These are phyloP conservation scores for Poeciliopsis paucimaculata DNA, from an alignment of 2,797 vertebrate genomes.

Conservation along the genomic window DNA sequence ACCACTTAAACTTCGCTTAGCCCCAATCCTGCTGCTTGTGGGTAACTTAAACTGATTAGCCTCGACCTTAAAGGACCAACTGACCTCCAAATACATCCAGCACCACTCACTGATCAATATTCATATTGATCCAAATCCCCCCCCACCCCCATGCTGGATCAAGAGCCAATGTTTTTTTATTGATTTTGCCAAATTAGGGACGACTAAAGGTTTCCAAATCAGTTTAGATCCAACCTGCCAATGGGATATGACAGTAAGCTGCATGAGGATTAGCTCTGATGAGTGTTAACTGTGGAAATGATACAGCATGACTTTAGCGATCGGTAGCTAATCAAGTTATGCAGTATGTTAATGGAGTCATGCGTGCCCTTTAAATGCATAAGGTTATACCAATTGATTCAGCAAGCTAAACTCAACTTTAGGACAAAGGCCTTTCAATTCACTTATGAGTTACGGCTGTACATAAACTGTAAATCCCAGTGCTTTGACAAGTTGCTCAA, in stretches of 20 bases:
- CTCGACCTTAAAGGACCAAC: conserved; percentile 64
- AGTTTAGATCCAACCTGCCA: conserved; percentile 76
- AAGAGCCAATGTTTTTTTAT: conserved; percentile 72
- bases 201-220: conserved; percentile 81
- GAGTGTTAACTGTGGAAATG: conserved; percentile 75
- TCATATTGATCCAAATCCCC: conserved; percentile 69
- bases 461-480: neutral
- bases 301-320: conserved; percentile 61
- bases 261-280: conserved; percentile 72
- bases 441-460: neutral
- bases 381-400: conserved; percentile 53
- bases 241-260: conserved; percentile 72
- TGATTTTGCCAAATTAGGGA: conserved; percentile 78
- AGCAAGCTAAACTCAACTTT: conserved; percentile 33
- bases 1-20: conserved; percentile 77
- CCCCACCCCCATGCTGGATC: conserved; percentile 61
- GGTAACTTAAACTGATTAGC: conserved; percentile 82
- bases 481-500: neutral
- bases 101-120: conserved; percentile 83
- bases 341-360: conserved; percentile 62
- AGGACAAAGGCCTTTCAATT: conserved; percentile 36
- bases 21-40: conserved; percentile 66
- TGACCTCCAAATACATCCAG: conserved; percentile 76
- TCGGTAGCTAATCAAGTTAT: conserved; percentile 71
- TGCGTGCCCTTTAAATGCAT: conserved; percentile 66